Conservation (phyloP, 2,888 invertebrate genomes). For the Papilio demoleus region DNA sequence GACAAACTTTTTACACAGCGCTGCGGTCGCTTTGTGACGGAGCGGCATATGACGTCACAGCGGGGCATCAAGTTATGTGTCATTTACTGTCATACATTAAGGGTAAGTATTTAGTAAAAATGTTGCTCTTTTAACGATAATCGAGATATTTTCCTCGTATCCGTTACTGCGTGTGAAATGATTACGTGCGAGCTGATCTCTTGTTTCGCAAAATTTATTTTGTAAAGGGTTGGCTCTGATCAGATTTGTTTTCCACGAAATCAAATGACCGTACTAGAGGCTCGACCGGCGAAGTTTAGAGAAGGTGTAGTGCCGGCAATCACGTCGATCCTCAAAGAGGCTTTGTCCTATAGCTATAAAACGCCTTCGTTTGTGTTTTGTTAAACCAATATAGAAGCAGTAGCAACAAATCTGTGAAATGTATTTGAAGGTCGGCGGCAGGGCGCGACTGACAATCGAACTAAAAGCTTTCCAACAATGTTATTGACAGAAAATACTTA, state of each 20-base stretch:
- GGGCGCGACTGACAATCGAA: background rate
- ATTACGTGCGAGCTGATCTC: background rate
- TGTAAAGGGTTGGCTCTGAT: background rate
- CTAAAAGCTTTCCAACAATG: background rate
- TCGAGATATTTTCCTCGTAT: background rate
- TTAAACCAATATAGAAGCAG: background rate
- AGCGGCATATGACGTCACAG: background rate
- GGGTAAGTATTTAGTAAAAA: too few species aligned
- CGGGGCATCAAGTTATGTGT: background rate
- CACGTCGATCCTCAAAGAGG: background rate
- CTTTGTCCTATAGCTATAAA: background rate
- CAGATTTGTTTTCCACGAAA: background rate
- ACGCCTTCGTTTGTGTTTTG: background rate
- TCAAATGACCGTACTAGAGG: background rate
- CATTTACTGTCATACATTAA: too few species aligned
- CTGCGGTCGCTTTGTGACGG: conserved; percentile 21
- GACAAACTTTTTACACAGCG: conserved; percentile 17
- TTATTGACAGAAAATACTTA: background rate
- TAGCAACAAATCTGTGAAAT: too few species aligned
- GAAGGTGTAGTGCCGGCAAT: background rate
- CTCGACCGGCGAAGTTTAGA: background rate
- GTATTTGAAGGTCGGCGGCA: too few species aligned
- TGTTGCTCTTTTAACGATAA: background rate
- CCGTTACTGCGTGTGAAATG: background rate
- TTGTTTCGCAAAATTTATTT: background rate